phyloP scores from a whole-genome alignment of 2,797 vertebrate species.

The Pseudomugil tenellus region DNA sequence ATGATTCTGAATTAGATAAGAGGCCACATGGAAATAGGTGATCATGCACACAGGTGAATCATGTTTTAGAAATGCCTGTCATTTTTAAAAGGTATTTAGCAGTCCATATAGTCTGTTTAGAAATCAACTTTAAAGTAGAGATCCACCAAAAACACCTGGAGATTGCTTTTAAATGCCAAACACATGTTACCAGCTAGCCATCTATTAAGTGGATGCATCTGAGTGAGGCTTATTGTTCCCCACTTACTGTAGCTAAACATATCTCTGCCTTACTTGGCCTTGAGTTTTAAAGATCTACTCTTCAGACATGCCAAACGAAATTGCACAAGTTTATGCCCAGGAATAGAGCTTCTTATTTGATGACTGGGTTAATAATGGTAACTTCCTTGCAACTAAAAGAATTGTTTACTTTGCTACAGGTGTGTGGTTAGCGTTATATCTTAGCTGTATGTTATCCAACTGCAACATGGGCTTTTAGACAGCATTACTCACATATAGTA shows the following conservation, averaged over 20 bases:
- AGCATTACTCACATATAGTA: neutral
- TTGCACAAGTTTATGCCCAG: neutral
- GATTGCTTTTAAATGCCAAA: slow-evolving; percentile 7
- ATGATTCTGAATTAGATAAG: neutral
- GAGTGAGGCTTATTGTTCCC: slow-evolving; percentile 1
- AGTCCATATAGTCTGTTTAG: too few species aligned
- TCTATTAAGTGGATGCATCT: slow-evolving; percentile 1
- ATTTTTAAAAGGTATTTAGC: too few species aligned
- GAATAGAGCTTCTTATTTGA: neutral
- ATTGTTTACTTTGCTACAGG: slow-evolving; percentile 67
- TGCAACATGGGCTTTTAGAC: neutral
- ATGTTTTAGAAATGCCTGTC: neutral
- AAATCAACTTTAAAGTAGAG: neutral
- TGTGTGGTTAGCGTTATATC: slow-evolving; percentile 49
- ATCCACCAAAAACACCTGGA: slow-evolving; percentile 7
- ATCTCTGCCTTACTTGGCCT: neutral
- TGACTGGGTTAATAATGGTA: neutral
- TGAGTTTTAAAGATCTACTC: neutral
- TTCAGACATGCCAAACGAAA: neutral
- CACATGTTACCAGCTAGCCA: slow-evolving; percentile 47
- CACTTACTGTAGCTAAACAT: neutral
- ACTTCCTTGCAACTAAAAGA: slow-evolving; percentile 10
- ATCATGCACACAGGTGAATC: neutral
- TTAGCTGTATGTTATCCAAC: slow-evolving; percentile 30
- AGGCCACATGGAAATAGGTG: neutral